Base-by-base conservation (phyloP, 2,888 invertebrate species). In the Anarsia innoxiella region DNA sequence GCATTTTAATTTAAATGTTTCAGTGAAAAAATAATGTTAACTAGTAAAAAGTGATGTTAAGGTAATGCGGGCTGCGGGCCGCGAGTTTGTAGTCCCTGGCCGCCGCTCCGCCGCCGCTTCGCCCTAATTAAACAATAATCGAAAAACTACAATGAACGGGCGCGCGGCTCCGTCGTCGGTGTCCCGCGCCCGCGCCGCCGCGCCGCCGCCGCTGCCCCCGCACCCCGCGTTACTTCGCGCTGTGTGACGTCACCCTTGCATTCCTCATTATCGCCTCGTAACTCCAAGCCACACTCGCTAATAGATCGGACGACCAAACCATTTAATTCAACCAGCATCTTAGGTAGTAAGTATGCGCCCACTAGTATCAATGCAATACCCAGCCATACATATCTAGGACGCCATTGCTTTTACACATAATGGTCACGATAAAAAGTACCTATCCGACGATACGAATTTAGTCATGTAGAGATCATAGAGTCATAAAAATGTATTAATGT, bases 41-140 rank as follows among this genome's bases (percentile, higher is more conserved):
- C n/a, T n/a, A n/a, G n/a, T n/a, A n/a, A n/a, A n/a, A n/a, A n/a
- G n/a, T n/a, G n/a, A n/a, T n/a, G n/a, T n/a, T n/a, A n/a, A n/a
- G n/a, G n/a, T n/a, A n/a, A n/a, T n/a, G n/a, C n/a, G n/a, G n/a
- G 34, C 41, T 45, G 72, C 80, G 76, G 73, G 64, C 80, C 79
- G 70, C 62, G 46, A 41, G 56, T 71, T 63, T 49, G 46, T 47
- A 48, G 40, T 47, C 61, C 61, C 80, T 79, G 79, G 75, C 78
- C 78, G 82, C 74, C 82, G 82, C 78, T 74, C 71, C 79, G 82
- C 80, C 80, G 83, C 83, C 82, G 83, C 82, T 82, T 83, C 82
- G 83, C 82, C 83, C 83, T 84, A 84, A 83, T 84, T 83, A 84
- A 83, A 84, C 83, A 84, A 83, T 83, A 84, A 84, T 84, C 83